Evolutionary conservation across 2,113 vertebrate genomes (phyloP), one percentile per base, ranked within the genome.

Genomic region (Centropristis striata): DNA sequence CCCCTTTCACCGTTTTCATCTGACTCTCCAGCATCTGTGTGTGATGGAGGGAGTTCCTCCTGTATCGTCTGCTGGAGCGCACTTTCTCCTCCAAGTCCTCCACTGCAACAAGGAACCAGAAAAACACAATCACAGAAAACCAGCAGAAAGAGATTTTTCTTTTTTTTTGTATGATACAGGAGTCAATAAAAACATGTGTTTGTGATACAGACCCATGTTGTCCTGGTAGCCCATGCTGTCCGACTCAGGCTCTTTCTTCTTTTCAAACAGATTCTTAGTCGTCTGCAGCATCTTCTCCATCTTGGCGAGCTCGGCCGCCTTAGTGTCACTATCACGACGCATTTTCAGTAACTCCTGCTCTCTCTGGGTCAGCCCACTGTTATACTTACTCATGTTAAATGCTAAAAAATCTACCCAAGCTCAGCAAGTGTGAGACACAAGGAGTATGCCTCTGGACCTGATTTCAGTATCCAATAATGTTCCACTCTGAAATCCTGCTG

Each of bases 51-150:
- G 96, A 95, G 86, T 95, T 96, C 18, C 95, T 94, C 63, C 96
- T 90, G 75, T 96, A 88, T 39, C 89, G 91, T 80, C 96, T 94
- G 86, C 93, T 96, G 51, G 93, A 95, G 72, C 97, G 94, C 42
- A 98, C 93, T 73, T 96, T 96, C 53, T 97, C 96, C 94, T 98
- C 96, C 83, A 98, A 92, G 73, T 96, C 93, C 72, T 95, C 94
- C 84, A 96, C 97, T 98, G 42, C 84, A 42, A 7, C 6, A 9
- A 42, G 20, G n/a, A 46, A 50, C 25, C 23, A 39, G 59, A 6
- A 41, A 37, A 25, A 39, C 10, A 32, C 15, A 27, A 4, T 1
- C 16, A 47, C 16, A 47, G 1, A 47, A 27, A 12, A 75, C 32
- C 6, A 46, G 6, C n/a, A 8, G 8, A 14, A 4, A 41, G n/a